These are phyloP conservation scores for Amyelois transitella DNA, from an alignment of 1,140 invertebrate genomes.

Conservation along the genomic window DNA sequence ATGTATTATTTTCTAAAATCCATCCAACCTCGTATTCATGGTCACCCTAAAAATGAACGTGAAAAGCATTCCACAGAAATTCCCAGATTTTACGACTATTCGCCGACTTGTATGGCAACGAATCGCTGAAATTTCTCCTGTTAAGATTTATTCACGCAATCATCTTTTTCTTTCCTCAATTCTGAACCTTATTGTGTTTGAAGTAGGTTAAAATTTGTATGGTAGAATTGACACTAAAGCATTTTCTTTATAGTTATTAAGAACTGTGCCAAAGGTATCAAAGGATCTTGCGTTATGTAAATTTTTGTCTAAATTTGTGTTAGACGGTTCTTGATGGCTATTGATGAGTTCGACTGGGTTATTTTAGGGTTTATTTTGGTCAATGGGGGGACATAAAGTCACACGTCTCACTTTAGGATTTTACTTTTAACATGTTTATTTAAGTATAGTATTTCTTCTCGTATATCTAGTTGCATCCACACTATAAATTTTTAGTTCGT, in stretches of 20 bases:
- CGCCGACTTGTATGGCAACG: constrained; percentile 10
- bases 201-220: neutral
- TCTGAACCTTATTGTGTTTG: neutral
- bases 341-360: constrained; percentile 14
- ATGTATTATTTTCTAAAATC: neutral
- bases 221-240: neutral
- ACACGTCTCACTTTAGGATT: too few species aligned
- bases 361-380: too few species aligned
- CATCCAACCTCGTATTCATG: neutral
- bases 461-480: too few species aligned
- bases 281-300: constrained; percentile 24
- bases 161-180: neutral
- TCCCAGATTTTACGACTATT: constrained; percentile 14
- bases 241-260: too few species aligned
- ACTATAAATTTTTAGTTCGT: too few species aligned
- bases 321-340: constrained; percentile 25
- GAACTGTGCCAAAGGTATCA: constrained; percentile 40
- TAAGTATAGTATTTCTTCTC: too few species aligned
- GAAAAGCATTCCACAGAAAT: constrained; percentile 13
- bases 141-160: neutral
- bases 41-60: constrained; percentile 5
- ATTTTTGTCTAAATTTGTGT: constrained; percentile 25
- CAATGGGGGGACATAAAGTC: too few species aligned
- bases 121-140: constrained; percentile 6
- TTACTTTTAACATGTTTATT: too few species aligned